These are phyloP conservation scores for Platyrinchus mystaceus DNA, from an alignment of 2,797 vertebrate species.

Conservation along the genomic window DNA sequence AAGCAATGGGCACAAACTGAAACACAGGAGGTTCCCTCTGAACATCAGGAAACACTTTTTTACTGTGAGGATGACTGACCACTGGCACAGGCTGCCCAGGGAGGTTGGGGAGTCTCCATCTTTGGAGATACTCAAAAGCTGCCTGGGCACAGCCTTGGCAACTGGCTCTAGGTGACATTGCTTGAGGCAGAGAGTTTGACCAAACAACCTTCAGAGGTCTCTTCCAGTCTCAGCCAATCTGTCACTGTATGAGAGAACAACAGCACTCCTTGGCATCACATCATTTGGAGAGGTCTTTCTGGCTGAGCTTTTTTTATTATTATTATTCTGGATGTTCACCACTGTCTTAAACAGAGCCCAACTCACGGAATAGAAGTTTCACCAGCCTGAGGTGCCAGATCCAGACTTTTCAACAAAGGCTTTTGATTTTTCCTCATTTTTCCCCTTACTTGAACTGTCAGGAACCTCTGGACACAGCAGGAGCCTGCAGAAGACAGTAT, in stretches of 20 bases:
- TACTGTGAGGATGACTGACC: rapidly evolving
- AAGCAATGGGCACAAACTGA: rapidly evolving
- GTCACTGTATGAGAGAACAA: not conserved
- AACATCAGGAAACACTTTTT: not conserved
- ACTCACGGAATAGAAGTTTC: not conserved
- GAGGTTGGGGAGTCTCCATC: not conserved
- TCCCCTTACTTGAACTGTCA: not conserved
- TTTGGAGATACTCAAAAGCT: not conserved
- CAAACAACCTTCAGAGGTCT: not conserved
- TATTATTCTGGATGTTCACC: not conserved
- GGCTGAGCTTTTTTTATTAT: not conserved
- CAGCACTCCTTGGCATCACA: rapidly evolving
- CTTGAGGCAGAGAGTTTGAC: not conserved
- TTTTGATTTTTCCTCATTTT: not conserved
- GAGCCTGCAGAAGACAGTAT: not conserved
- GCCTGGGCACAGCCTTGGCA: not conserved
- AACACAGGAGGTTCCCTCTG: not conserved
- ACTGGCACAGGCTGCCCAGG: not conserved
- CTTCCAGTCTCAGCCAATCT: not conserved
- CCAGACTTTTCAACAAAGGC: not conserved
- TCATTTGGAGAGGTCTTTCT: not conserved
- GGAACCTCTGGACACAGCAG: not conserved
- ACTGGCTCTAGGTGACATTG: not conserved
- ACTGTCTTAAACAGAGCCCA: not conserved
- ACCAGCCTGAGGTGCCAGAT: not conserved